Conservation (phyloP, 2,113 vertebrate species). For the Gymnorhina tibicen region DNA sequence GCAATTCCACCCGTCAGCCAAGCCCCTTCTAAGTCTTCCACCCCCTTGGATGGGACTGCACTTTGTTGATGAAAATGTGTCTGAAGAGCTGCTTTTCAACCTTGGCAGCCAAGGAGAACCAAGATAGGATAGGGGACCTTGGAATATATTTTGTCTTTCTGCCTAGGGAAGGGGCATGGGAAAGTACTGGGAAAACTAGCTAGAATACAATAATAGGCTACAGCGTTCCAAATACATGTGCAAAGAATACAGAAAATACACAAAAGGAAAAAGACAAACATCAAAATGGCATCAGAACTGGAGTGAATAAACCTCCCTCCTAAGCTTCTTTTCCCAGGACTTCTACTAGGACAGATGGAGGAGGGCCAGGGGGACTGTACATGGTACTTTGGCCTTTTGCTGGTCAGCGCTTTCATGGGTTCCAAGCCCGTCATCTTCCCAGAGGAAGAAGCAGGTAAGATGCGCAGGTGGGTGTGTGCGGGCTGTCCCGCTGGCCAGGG, state of each 20-base stretch:
- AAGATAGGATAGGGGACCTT: background rate
- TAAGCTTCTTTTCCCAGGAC: background rate
- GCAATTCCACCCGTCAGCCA: background rate
- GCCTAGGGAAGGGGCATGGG: background rate
- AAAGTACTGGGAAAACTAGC: background rate
- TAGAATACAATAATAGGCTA: background rate
- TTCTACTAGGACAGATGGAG: background rate
- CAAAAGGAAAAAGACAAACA: background rate
- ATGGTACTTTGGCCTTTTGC: background rate
- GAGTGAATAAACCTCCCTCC: background rate
- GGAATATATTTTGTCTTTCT: background rate
- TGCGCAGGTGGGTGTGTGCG: accelerated
- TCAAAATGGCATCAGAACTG: background rate
- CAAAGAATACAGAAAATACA: background rate
- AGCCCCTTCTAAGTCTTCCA: background rate
- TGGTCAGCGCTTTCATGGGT: background rate
- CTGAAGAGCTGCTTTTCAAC: background rate
- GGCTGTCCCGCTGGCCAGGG: background rate
- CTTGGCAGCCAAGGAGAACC: background rate
- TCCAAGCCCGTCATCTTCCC: background rate
- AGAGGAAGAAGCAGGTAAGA: accelerated
- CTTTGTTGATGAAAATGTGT: background rate
- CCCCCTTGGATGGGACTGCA: too few relatives aligned
- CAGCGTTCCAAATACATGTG: background rate
- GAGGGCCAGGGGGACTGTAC: background rate